Evolutionary conservation across 2,888 invertebrate genomes (phyloP).

Genomic region (Aromia moschata): DNA sequence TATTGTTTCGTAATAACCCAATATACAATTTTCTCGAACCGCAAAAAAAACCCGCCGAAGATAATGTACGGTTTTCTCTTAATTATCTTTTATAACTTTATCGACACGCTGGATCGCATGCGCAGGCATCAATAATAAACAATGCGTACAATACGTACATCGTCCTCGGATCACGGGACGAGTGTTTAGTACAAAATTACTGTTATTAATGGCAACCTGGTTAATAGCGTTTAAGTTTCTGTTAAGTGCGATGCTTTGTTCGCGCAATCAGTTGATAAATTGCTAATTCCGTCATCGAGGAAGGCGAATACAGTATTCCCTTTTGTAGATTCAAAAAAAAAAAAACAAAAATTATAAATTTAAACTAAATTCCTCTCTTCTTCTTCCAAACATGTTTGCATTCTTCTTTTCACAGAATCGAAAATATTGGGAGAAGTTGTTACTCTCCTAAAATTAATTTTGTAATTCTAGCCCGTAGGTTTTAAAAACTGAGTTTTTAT

Average conservation of each 20-base stretch:
- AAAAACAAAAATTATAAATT: too few species aligned
- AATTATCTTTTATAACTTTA: slow-evolving; percentile 30
- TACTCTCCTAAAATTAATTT: too few species aligned
- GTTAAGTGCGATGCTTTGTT: neutral
- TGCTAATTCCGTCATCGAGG: too few species aligned
- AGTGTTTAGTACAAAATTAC: neutral
- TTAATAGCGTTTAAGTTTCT: neutral
- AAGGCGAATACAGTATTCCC: too few species aligned
- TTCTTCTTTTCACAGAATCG: too few species aligned
- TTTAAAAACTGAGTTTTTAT: too few species aligned
- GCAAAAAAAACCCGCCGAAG: slow-evolving; percentile 26
- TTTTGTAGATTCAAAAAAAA: too few species aligned
- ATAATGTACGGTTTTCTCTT: slow-evolving; percentile 31
- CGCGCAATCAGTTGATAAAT: neutral
- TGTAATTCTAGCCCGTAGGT: too few species aligned
- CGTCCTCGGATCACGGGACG: neutral
- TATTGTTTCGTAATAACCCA: slow-evolving; percentile 38
- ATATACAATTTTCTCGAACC: slow-evolving; percentile 41
- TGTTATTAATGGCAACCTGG: neutral
- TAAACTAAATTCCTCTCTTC: too few species aligned
- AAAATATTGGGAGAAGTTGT: too few species aligned
- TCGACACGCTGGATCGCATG: slow-evolving; percentile 18
- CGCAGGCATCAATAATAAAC: slow-evolving; percentile 16
- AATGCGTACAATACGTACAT: too few species aligned
- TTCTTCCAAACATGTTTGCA: too few species aligned